Evolutionary conservation across 2,113 vertebrate genomes (phyloP), one percentile per base, ranked within the genome.

Genomic region (Pomatorhinus ruficollis): DNA sequence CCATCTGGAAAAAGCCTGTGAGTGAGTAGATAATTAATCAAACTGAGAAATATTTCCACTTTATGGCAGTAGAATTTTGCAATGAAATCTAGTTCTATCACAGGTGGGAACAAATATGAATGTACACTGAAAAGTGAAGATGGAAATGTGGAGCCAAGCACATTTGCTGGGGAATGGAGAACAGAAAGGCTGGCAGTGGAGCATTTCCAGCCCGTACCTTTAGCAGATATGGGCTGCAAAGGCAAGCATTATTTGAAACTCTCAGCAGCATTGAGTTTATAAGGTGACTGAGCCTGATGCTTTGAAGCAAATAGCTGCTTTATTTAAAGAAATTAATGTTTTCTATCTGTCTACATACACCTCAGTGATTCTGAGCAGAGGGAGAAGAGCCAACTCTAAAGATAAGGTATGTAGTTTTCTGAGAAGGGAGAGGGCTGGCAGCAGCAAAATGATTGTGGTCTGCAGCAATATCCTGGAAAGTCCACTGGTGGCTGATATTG

Each of bases 21-120:
- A 75, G 18, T 37, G 61, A 96, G 77, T 24, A 76, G 47, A 42
- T 70, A 85, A 91, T 90, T 91, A 86, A 90, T 95, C 89, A 71
- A 83, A 72, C 72, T 49, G 60, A 87, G 61, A 91, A 91, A 89
- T 84, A 85, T n/a, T 95, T 79, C 52, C 24, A 15, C 40, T 88
- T 94, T 78, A 71, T 81, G 61, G 79, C 80, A 90, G 23, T 24
- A 23, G 23, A 49, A 49, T 49, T 88, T 89, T 39, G n/a, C 35
- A 70, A 57, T 59, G 95, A 79, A 94, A 71, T 68, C 75, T 78
- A 54, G 35, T 56, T 80, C 45, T 37, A 27, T 83, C 79, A 66
- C 70, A 83, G 60, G 78, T 94, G 72, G 52, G 52, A 92, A 75
- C 56, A 78, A 76, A 94, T 68, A 77, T 42, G 81, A 82, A 52